These are phyloP conservation scores for Coryphaenoides rupestris DNA, from an alignment of 2,113 vertebrate species.

Conservation along the genomic window DNA sequence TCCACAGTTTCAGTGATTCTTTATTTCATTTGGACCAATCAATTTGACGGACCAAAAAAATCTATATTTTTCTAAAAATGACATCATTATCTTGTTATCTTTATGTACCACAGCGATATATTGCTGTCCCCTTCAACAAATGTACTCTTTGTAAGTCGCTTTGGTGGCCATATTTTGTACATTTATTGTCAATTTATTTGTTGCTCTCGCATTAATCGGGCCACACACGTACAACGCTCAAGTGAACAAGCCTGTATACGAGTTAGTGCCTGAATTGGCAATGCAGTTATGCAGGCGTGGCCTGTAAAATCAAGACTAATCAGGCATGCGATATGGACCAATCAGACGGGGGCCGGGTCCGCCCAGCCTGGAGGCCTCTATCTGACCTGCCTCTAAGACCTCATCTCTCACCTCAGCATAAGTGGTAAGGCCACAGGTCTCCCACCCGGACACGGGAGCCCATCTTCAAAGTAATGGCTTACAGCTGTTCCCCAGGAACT, in stretches of 20 bases:
- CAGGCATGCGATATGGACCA: conserved; percentile 36
- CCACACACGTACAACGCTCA: too few relatives aligned
- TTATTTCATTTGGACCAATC: background rate
- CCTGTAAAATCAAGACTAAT: conserved; percentile 39
- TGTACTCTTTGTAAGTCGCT: too few relatives aligned
- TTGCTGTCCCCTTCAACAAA: too few relatives aligned
- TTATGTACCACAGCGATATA: too few relatives aligned
- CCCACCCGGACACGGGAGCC: conserved; percentile 55
- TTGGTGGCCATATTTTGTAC: too few relatives aligned
- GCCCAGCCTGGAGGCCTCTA: conserved; percentile 50
- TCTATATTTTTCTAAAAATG: too few relatives aligned
- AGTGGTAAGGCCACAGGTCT: conserved; percentile 77
- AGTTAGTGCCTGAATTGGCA: too few relatives aligned
- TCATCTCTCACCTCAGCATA: conserved; percentile 81
- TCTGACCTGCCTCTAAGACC: conserved; percentile 69
- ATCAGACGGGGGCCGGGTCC: conserved; percentile 52
- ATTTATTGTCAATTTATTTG: too few relatives aligned
- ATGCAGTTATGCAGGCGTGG: conserved; percentile 31
- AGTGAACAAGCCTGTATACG: too few relatives aligned
- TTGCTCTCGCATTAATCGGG: too few relatives aligned
- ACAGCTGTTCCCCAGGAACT: conserved; percentile 80
- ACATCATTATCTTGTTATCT: too few relatives aligned
- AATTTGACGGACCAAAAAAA: too few relatives aligned
- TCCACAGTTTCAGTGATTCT: background rate
- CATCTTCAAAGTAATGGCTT: conserved; percentile 93